Evolutionary conservation across 1,140 invertebrate genomes (phyloP), one percentile per base, ranked within the genome.

Genomic region (Meloidogyne hapla): DNA sequence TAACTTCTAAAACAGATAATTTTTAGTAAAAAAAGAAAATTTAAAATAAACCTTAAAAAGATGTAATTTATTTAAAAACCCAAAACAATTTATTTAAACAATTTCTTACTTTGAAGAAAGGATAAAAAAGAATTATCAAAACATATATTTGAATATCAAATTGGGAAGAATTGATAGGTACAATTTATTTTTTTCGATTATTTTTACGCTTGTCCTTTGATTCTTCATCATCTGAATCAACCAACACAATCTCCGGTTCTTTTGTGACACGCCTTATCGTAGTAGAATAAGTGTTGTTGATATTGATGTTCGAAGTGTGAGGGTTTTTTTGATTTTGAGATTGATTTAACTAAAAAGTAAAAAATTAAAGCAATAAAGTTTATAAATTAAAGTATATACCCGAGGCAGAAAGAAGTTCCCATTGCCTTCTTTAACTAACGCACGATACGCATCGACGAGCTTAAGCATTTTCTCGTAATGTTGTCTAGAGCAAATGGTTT

Each of bases 361-460:
- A 4, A 6, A 56, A n/a, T n/a, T 48, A 15, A 15, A 48, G 15
- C 10, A 15, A 2, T 18, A 48, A n/a, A n/a, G n/a, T n/a, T 8
- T 56, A 56, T n/a, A 6, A n/a, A 56, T 18, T 3, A 48, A 56
- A 56, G n/a, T 6, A 56, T 1, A n/a, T 56, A 56, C 48, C 18
- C 48, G 26, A 5, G 71, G 71, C 56, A 73, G 12, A 33, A 73
- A 21, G 40, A 73, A 63, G 12, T 73, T 73, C 5, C 71, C 71
- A 23, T 63, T 73, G 28, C 71, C 71, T 40, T 73, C 71, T 40
- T 73, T 73, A 23, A 73, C 71, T 23, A 73, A 40, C 21, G n/a
- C 56, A 21, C 71, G 71, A 63, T 73, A 73, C 18, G 26, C 71
- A n/a, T 73, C 40, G 56, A 73, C 48, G 13, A 73, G 70, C 5